phyloP scores from a whole-genome alignment of 2,797 vertebrate species.

The Triplophysa yarkandensis region DNA sequence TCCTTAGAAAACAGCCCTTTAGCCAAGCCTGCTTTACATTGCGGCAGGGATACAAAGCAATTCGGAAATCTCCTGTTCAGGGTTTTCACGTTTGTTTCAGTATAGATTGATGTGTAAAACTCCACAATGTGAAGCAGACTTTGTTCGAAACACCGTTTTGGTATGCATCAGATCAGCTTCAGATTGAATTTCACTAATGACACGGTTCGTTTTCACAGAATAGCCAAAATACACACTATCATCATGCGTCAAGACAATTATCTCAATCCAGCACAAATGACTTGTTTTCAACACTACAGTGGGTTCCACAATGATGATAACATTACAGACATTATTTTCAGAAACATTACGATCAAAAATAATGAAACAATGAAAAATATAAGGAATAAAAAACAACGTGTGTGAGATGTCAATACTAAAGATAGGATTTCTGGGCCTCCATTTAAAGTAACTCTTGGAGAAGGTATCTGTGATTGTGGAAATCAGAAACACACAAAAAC shows the following conservation, averaged over 20 bases:
- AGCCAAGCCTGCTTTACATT: not conserved
- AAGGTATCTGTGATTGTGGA: too few species aligned
- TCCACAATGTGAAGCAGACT: not conserved
- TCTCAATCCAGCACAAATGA: constrained; percentile 6
- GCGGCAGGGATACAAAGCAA: not conserved
- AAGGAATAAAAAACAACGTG: too few species aligned
- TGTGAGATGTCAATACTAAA: too few species aligned
- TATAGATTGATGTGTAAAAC: not conserved
- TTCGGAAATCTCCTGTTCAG: not conserved
- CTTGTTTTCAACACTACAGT: not conserved
- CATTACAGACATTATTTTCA: too few species aligned
- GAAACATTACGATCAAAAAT: too few species aligned
- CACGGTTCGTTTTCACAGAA: constrained; percentile 5
- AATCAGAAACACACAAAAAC: not conserved
- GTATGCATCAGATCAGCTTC: too few species aligned
- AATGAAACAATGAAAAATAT: too few species aligned
- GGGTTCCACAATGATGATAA: too few species aligned
- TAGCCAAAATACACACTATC: constrained; percentile 3
- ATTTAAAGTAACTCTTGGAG: too few species aligned
- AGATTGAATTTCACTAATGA: not conserved
- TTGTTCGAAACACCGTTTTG: not conserved
- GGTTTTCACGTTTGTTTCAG: not conserved
- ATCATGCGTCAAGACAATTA: constrained; percentile 7
- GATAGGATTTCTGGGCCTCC: too few species aligned
- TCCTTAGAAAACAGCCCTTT: not conserved